Percentiles rank a stretch among this genome's conserved stretches.
phyloP scores from a whole-genome alignment of 2,888 invertebrate species.

The Platycheirus rosarum region DNA sequence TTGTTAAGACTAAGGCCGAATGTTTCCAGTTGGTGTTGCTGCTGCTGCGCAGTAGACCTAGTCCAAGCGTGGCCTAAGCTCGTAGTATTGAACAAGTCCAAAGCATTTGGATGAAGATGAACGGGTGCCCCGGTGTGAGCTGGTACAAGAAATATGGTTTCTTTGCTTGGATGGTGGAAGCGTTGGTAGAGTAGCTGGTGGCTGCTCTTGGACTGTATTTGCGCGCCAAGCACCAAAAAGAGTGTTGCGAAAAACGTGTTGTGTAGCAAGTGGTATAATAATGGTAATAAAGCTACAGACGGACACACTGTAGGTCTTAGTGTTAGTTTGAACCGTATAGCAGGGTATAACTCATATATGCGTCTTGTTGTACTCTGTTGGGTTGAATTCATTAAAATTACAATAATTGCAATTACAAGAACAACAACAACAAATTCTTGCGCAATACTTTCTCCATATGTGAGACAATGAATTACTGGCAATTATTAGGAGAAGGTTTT shows the following conservation, averaged over 20 bases:
- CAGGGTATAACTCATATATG: conserved; percentile 24
- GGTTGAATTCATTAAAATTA: conserved; percentile 41
- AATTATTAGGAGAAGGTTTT: neutral
- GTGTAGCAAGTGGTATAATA: conserved; percentile 68
- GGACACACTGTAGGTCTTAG: neutral
- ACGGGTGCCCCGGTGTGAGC: conserved; percentile 52
- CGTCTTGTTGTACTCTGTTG: neutral
- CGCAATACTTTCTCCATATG: conserved; percentile 67
- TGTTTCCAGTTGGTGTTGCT: no score
- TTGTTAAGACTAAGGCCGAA: conserved; percentile 38
- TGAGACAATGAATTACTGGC: conserved; percentile 47
- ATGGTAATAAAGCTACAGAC: conserved; percentile 8
- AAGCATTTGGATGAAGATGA: conserved; percentile 61
- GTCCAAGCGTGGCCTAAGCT: conserved; percentile 30
- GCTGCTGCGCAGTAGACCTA: conserved; percentile 23
- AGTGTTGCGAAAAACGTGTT: conserved; percentile 61
- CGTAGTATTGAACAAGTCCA: conserved; percentile 43
- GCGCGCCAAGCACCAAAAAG: conserved; percentile 46
- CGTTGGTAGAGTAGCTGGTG: conserved; percentile 2
- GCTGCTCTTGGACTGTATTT: conserved; percentile 72
- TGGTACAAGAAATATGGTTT: conserved; percentile 69
- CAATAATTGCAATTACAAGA: conserved; percentile 19
- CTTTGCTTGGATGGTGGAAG: conserved; percentile 11
- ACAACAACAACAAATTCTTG: conserved; percentile 42
- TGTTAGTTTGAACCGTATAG: conserved; percentile 55